Percentiles rank a stretch among this genome's conserved stretches.
Conservation (phyloP, 1,140 invertebrate species). For the Aphaenogaster rudis region DNA sequence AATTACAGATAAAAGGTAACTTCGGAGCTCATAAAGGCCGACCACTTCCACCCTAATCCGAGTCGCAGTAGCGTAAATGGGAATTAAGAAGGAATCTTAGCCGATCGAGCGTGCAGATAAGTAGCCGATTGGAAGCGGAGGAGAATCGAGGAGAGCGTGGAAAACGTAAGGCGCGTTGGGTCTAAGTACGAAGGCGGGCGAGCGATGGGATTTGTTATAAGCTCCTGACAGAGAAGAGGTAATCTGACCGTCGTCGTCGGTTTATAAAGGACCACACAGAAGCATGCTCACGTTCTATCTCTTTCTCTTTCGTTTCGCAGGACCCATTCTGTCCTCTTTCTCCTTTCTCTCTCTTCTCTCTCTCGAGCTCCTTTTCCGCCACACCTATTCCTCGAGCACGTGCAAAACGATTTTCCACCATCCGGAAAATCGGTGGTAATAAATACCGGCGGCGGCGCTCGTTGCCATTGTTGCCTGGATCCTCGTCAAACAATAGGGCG, state of each 20-base stretch:
- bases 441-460: conserved; percentile 75
- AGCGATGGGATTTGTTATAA: conserved; percentile 62
- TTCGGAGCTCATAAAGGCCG: conserved; percentile 16
- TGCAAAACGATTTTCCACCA: conserved; percentile 55
- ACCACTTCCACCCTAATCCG: conserved; percentile 16
- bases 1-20: conserved; percentile 54
- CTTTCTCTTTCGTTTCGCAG: neutral
- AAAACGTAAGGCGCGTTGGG: conserved; percentile 50
- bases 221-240: conserved; percentile 57
- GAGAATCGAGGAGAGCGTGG: conserved; percentile 31
- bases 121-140: conserved; percentile 42
- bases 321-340: neutral
- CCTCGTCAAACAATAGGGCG: conserved; percentile 76
- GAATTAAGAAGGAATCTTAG: conserved; percentile 58
- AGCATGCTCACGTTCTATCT: neutral
- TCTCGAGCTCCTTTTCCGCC: neutral
- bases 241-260: conserved; percentile 57
- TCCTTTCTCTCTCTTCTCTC: neutral
- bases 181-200: conserved; percentile 50
- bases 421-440: conserved; percentile 73
- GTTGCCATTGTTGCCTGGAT: conserved; percentile 74
- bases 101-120: conserved; percentile 56
- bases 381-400: conserved; percentile 20
- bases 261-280: conserved; percentile 46
- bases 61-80: conserved; percentile 47